phyloP scores from a whole-genome alignment of 2,888 invertebrate species.

The Phortica okadai region DNA sequence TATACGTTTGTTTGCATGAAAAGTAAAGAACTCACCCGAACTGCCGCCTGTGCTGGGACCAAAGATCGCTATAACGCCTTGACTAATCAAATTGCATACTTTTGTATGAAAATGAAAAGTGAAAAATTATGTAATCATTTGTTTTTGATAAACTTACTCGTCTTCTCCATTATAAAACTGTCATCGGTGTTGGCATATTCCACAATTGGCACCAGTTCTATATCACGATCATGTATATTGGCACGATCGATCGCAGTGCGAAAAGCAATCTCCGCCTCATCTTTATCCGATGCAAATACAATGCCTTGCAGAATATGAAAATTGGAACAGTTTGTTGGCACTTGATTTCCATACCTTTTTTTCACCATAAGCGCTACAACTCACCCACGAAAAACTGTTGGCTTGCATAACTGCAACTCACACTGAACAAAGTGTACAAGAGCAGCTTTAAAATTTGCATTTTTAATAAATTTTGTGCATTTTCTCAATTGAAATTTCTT shows the following conservation, averaged over 20 bases:
- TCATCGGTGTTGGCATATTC: constrained; percentile 71
- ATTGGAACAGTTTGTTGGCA: not conserved
- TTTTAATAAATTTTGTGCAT: constrained; percentile 28
- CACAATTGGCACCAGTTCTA: constrained; percentile 70
- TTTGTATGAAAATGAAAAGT: not conserved
- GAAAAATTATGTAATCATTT: constrained; percentile 8
- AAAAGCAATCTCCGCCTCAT: constrained; percentile 80
- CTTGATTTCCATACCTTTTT: not conserved
- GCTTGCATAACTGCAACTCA: constrained; percentile 47
- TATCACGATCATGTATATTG: constrained; percentile 75
- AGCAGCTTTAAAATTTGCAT: constrained; percentile 38
- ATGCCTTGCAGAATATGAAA: constrained; percentile 60
- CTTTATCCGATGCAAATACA: constrained; percentile 79
- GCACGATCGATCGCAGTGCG: constrained; percentile 78
- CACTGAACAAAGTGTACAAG: constrained; percentile 29
- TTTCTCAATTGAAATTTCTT: constrained; percentile 10
- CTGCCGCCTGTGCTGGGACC: constrained; percentile 78
- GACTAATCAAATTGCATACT: constrained; percentile 80
- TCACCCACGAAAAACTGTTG: constrained; percentile 63
- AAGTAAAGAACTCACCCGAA: constrained; percentile 75
- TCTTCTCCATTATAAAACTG: constrained; percentile 74
- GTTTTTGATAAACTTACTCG: constrained; percentile 57
- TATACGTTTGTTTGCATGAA: not conserved
- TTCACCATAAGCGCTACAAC: constrained; percentile 33
- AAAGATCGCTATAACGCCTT: constrained; percentile 85